A percentile compares a stretch with the other conserved stretches of the same genome.
phyloP scores from a whole-genome alignment of 2,797 vertebrate species.

The Artibeus lituratus region DNA sequence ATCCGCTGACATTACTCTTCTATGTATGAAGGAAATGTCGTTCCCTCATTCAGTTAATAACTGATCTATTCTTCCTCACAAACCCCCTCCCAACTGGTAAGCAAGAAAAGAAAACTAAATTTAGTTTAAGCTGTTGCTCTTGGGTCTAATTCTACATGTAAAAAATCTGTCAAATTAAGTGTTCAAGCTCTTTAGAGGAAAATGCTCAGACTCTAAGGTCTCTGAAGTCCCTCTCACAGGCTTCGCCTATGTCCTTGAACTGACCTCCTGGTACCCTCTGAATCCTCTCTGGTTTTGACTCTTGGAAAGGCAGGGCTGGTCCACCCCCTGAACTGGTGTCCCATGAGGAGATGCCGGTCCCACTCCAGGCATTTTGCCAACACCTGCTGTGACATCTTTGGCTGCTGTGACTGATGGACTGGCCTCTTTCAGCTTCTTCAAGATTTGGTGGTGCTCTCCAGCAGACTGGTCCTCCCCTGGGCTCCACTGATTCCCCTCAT shows the following conservation, averaged over 20 bases:
- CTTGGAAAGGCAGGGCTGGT: neutral
- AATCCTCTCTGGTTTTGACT: neutral
- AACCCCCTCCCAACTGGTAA: neutral
- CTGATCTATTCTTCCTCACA: neutral
- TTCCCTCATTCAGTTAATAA: neutral
- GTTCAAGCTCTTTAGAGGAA: neutral
- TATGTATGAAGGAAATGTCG: neutral
- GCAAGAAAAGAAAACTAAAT: slow-evolving; percentile 19
- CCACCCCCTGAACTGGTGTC: neutral
- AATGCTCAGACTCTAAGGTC: neutral
- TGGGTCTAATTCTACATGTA: neutral
- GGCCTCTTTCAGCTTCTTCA: neutral
- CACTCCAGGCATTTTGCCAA: neutral
- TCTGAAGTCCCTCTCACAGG: neutral
- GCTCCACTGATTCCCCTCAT: neutral
- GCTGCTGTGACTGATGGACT: neutral
- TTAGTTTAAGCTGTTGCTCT: neutral
- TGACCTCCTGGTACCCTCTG: neutral
- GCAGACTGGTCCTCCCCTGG: neutral
- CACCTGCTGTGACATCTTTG: neutral
- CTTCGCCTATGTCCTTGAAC: neutral
- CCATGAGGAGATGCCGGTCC: neutral
- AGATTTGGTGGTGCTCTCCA: neutral
- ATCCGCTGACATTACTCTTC: neutral
- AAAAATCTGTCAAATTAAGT: neutral